phyloP scores from a whole-genome alignment of 1,140 invertebrate genomes.

The Cecropterus lyciades region DNA sequence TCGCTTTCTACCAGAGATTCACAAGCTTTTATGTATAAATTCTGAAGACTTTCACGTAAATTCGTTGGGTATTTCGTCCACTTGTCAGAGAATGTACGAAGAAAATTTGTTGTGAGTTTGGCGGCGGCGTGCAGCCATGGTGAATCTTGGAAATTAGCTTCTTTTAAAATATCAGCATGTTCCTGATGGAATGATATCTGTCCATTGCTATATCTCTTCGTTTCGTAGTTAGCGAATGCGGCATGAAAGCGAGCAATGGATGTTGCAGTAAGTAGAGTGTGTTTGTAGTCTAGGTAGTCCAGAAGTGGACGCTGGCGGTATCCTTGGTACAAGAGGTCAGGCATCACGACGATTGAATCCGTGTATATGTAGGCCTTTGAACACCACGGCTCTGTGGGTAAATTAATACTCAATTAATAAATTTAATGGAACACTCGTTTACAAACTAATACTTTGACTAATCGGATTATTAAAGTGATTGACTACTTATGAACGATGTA shows the following conservation, averaged over 20 bases:
- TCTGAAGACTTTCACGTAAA: constrained; percentile 52
- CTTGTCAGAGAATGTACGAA: constrained; percentile 57
- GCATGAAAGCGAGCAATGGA: constrained; percentile 69
- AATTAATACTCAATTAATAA: no score
- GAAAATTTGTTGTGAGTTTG: constrained; percentile 53
- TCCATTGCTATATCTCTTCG: constrained; percentile 38
- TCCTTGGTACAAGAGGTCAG: constrained; percentile 53
- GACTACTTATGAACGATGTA: no score
- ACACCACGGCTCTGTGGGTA: constrained; percentile 48
- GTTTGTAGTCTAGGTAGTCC: constrained; percentile 50
- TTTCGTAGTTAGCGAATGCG: constrained; percentile 55
- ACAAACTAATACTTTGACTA: no score
- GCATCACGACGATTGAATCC: constrained; percentile 60
- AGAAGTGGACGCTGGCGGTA: constrained; percentile 44
- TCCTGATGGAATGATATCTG: constrained; percentile 41
- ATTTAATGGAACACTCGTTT: no score
- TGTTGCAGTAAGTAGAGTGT: constrained; percentile 43
- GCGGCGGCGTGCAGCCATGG: constrained; percentile 57
- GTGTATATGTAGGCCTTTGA: constrained; percentile 54
- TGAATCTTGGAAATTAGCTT: constrained; percentile 53
- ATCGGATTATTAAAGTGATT: no score
- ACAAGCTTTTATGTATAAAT: constrained; percentile 55
- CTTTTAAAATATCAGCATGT: constrained; percentile 43
- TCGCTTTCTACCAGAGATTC: constrained; percentile 49
- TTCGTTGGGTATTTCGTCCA: constrained; percentile 37